These are phyloP conservation scores for Picus viridis DNA, from an alignment of 2,797 vertebrate genomes.

Conservation along the genomic window DNA sequence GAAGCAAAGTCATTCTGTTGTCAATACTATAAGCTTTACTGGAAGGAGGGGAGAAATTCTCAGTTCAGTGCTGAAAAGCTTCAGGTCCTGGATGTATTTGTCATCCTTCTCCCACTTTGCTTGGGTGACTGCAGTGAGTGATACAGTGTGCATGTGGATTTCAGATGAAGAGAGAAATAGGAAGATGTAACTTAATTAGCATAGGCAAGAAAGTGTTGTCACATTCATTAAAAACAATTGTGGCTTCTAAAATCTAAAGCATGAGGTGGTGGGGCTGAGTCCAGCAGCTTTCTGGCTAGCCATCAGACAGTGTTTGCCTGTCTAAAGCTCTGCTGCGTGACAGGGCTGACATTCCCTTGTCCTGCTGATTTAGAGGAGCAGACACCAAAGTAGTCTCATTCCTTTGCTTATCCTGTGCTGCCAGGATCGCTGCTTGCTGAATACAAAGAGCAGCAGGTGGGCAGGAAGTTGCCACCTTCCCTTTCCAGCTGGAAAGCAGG, in stretches of 20 bases:
- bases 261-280: background rate
- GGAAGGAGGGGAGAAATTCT: background rate
- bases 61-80: background rate
- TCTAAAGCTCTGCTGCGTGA: background rate
- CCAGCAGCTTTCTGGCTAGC: background rate
- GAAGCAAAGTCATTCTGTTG: background rate
- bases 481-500: conserved; percentile 35
- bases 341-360: background rate
- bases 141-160: background rate
- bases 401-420: background rate
- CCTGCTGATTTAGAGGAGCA: background rate
- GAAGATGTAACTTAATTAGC: background rate
- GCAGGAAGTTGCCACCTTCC: background rate
- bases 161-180: background rate
- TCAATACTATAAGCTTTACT: background rate
- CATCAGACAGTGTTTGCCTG: background rate
- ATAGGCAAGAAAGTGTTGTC: background rate
- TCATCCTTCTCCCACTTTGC: background rate
- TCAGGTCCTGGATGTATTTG: background rate
- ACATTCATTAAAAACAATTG: background rate
- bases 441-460: background rate
- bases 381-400: fast-evolving
- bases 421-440: background rate
- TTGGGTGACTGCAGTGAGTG: background rate
- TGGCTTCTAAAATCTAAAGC: background rate